phyloP scores from a whole-genome alignment of 2,113 vertebrate species.

The Brienomyrus brachyistius region DNA sequence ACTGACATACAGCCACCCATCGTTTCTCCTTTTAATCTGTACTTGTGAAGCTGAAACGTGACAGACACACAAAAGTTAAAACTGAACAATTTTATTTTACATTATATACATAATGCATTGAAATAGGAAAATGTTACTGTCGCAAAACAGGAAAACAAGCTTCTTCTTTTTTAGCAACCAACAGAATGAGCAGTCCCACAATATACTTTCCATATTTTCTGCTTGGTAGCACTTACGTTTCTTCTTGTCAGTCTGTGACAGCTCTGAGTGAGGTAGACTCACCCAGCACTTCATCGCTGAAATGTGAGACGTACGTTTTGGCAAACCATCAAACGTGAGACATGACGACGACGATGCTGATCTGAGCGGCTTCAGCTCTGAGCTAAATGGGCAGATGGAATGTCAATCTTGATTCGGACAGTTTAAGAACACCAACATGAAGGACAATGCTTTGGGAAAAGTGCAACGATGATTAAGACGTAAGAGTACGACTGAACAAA shows the following conservation, averaged over 20 bases:
- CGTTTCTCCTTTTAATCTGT: constrained; percentile 59
- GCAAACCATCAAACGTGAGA: constrained; percentile 25
- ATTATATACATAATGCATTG: constrained; percentile 67
- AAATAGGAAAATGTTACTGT: constrained; percentile 42
- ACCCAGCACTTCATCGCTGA: constrained; percentile 38
- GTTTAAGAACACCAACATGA: not conserved
- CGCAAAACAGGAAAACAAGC: constrained; percentile 36
- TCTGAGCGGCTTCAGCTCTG: not conserved
- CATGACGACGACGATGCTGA: not conserved
- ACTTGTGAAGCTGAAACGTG: constrained; percentile 64
- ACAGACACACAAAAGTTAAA: constrained; percentile 73
- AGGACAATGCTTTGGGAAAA: not conserved
- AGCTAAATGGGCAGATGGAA: constrained; percentile 27
- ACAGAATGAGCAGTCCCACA: not conserved
- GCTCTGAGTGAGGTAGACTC: constrained; percentile 35
- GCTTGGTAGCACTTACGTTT: constrained; percentile 17
- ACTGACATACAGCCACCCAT: not conserved
- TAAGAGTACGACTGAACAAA: constrained; percentile 18
- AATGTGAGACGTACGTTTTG: constrained; percentile 24
- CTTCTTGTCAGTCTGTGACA: constrained; percentile 6
- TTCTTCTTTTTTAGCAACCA: not conserved
- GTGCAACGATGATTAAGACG: constrained; percentile 21
- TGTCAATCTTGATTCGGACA: constrained; percentile 22
- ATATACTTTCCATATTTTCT: not conserved
- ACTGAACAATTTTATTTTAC: constrained; percentile 71